A percentile compares a stretch with the other conserved stretches of the same genome.
These are phyloP conservation scores for Gallirallus australis DNA, from an alignment of 2,797 vertebrate genomes.

Conservation along the genomic window DNA sequence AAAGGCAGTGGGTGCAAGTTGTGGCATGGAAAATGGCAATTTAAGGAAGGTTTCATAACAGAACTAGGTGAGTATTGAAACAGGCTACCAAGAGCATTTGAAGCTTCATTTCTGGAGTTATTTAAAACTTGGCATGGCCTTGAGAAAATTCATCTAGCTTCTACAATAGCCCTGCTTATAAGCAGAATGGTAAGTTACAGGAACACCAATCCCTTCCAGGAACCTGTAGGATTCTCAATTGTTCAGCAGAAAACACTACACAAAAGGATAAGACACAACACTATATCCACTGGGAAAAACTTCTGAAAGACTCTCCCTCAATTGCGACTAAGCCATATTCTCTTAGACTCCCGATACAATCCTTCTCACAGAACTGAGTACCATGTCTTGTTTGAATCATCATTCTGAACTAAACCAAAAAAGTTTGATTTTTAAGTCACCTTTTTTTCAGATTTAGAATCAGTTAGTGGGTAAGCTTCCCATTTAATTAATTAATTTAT, in stretches of 20 bases:
- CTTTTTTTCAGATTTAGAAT: background rate
- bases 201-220: background rate
- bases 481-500: background rate
- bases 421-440: background rate
- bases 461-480: background rate
- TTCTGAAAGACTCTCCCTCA: background rate
- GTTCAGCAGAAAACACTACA: background rate
- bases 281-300: background rate
- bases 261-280: background rate
- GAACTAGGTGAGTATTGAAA: background rate
- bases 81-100: background rate
- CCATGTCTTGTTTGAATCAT: background rate
- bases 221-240: background rate
- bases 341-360: background rate
- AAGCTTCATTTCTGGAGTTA: background rate
- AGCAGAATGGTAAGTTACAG: background rate
- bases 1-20: background rate
- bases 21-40: background rate
- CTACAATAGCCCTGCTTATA: background rate
- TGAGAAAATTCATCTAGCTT: background rate
- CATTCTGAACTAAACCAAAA: background rate
- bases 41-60: background rate
- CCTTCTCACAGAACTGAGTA: background rate
- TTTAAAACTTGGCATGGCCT: background rate
- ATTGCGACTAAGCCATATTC: background rate